These are phyloP conservation scores for Geotrupes spiniger DNA, from an alignment of 2,888 invertebrate species.

Conservation along the genomic window DNA sequence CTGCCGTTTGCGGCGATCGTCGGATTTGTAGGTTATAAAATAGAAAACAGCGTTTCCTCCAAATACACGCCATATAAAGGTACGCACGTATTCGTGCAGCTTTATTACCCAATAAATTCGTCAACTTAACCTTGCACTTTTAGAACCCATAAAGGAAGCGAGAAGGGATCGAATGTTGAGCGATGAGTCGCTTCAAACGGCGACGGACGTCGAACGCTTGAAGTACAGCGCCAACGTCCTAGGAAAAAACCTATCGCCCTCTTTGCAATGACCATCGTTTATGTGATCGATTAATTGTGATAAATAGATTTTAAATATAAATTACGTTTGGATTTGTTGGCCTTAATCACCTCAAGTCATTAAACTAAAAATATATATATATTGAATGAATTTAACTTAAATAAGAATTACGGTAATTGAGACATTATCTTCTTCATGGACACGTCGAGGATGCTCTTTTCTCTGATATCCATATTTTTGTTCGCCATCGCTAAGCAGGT, in stretches of 20 bases:
- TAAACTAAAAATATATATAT: too few species aligned
- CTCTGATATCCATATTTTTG: too few species aligned
- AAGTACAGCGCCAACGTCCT: constrained; percentile 66
- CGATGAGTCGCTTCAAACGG: constrained; percentile 57
- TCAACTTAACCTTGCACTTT: constrained; percentile 32
- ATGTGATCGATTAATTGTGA: not conserved
- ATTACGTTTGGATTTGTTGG: too few species aligned
- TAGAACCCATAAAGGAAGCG: constrained; percentile 72
- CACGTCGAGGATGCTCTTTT: too few species aligned
- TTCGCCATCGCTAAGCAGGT: too few species aligned
- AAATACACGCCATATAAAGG: constrained; percentile 66
- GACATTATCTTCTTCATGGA: too few species aligned
- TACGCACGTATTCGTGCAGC: not conserved
- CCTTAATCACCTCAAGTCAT: too few species aligned
- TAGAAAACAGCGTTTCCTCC: constrained; percentile 72
- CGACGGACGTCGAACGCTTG: constrained; percentile 65
- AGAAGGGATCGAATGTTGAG: constrained; percentile 65
- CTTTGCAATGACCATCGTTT: constrained; percentile 53
- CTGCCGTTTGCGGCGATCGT: constrained; percentile 79
- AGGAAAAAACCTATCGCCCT: constrained; percentile 65
- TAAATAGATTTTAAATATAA: constrained; percentile 5
- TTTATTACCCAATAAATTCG: not conserved
- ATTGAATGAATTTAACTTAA: too few species aligned
- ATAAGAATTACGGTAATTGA: too few species aligned
- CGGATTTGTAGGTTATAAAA: constrained; percentile 82